Evolutionary conservation across 2,797 vertebrate species (phyloP).

Genomic region (Myiotriccus ornatus): DNA sequence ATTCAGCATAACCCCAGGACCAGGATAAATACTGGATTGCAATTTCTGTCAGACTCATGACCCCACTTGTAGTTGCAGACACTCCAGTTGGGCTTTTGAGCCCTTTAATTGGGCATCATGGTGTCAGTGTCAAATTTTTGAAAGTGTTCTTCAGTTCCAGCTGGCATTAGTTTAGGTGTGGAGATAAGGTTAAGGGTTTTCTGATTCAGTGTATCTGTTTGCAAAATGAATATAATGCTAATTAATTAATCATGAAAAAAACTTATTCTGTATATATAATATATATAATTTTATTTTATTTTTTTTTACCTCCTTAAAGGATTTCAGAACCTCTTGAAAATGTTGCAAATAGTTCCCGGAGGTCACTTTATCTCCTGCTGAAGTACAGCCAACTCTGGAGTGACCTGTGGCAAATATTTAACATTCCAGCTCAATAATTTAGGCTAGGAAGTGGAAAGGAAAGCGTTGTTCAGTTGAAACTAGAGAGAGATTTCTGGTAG

Average conservation of each 20-base stretch:
- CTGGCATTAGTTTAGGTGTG: neutral
- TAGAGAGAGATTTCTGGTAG: constrained; percentile 34
- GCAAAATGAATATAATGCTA: neutral
- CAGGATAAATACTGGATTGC: neutral
- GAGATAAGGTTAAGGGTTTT: neutral
- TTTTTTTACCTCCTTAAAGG: neutral
- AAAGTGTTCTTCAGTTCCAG: neutral
- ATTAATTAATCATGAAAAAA: neutral
- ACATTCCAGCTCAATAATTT: constrained; percentile 56
- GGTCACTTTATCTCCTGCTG: constrained; percentile 44
- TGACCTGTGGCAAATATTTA: constrained; percentile 62
- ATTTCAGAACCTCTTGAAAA: constrained; percentile 41
- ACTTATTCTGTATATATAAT: neutral
- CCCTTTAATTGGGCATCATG: neutral
- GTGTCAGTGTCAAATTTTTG: neutral
- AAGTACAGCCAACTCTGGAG: constrained; percentile 38
- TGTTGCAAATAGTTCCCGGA: constrained; percentile 6
- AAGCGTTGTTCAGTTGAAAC: constrained; percentile 44
- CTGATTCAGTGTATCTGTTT: neutral
- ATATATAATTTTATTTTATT: neutral
- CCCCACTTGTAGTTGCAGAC: neutral
- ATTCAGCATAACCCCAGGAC: neutral
- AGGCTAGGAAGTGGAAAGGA: constrained; percentile 48
- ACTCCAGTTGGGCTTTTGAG: neutral
- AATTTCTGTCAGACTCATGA: neutral